Percentiles rank a stretch among this genome's conserved stretches.
These are phyloP conservation scores for Cetonia aurata DNA, from an alignment of 2,888 invertebrate genomes.

Conservation along the genomic window DNA sequence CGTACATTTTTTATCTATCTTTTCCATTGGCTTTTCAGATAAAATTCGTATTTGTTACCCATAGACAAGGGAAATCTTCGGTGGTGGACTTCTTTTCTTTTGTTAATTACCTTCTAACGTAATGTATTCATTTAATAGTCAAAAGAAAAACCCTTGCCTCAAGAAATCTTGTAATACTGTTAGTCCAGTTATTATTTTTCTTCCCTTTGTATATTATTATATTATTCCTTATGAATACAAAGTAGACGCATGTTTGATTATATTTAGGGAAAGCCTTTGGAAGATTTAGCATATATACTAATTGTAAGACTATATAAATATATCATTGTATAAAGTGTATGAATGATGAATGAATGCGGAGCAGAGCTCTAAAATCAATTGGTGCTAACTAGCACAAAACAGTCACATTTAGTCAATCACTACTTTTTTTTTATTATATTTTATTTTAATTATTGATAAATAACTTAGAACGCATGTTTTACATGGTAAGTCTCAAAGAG, in stretches of 20 bases:
- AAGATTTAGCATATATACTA: slow-evolving; percentile 62
- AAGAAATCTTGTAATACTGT: slow-evolving; percentile 43
- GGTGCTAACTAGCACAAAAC: slow-evolving; percentile 66
- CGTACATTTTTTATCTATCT: slow-evolving; percentile 60
- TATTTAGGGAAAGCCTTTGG: slow-evolving; percentile 62
- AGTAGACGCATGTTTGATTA: slow-evolving; percentile 1
- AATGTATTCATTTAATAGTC: slow-evolving; percentile 45
- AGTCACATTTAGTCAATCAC: slow-evolving; percentile 66
- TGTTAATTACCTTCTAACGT: slow-evolving; percentile 41
- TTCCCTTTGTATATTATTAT: slow-evolving; percentile 42
- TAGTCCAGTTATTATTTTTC: slow-evolving; percentile 22
- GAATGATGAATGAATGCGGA: slow-evolving; percentile 57
- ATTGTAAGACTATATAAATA: slow-evolving; percentile 63
- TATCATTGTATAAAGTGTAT: slow-evolving; percentile 66
- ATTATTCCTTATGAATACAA: neutral
- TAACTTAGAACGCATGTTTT: slow-evolving; percentile 42
- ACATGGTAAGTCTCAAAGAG: slow-evolving; percentile 60
- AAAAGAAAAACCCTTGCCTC: slow-evolving; percentile 53
- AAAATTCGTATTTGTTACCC: slow-evolving; percentile 50
- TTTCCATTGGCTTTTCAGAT: slow-evolving; percentile 64
- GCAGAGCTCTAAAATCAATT: slow-evolving; percentile 53
- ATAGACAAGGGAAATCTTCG: slow-evolving; percentile 62
- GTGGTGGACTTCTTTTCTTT: slow-evolving; percentile 60
- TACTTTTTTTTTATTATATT: slow-evolving; percentile 53
- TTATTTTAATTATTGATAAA: slow-evolving; percentile 44